These are phyloP conservation scores for Turdus rufiventris DNA, from an alignment of 2,113 vertebrate genomes.

Conservation along the genomic window DNA sequence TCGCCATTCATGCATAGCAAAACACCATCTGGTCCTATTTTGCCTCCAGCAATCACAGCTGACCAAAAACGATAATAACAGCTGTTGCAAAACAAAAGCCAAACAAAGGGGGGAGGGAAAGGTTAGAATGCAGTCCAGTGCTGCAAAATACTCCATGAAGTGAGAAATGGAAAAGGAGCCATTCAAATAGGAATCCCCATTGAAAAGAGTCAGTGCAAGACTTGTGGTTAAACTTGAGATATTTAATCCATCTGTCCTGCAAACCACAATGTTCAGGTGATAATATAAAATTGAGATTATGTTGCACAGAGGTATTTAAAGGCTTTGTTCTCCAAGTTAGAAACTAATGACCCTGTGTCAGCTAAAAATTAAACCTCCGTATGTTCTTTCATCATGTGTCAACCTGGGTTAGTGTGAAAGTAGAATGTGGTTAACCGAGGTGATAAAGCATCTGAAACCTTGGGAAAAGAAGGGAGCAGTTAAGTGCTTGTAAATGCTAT, in stretches of 20 bases:
- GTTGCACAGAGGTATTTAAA: constrained; percentile 70
- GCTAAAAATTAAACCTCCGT: constrained; percentile 75
- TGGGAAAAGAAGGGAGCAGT: background rate
- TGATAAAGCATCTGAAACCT: constrained; percentile 63
- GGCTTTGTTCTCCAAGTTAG: constrained; percentile 65
- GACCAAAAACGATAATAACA: constrained; percentile 98
- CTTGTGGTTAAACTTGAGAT: constrained; percentile 80
- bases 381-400: constrained; percentile 66
- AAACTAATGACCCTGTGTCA: constrained; percentile 75
- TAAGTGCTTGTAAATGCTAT: background rate
- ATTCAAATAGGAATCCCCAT: constrained; percentile 72
- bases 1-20: constrained; percentile 99
- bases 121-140: constrained; percentile 92
- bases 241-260: constrained; percentile 75
- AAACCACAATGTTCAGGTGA: constrained; percentile 77
- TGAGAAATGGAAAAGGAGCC: constrained; percentile 78
- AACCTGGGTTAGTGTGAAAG: constrained; percentile 70
- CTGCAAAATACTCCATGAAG: constrained; percentile 82
- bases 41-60: constrained; percentile 99
- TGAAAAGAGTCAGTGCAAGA: constrained; percentile 70
- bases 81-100: constrained; percentile 99
- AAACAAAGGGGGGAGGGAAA: constrained; percentile 92
- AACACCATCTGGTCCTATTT: constrained; percentile 99
- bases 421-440: constrained; percentile 59
- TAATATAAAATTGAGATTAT: constrained; percentile 73